phyloP scores from a whole-genome alignment of 2,888 invertebrate species.

The Caenorhabditis sp. region DNA sequence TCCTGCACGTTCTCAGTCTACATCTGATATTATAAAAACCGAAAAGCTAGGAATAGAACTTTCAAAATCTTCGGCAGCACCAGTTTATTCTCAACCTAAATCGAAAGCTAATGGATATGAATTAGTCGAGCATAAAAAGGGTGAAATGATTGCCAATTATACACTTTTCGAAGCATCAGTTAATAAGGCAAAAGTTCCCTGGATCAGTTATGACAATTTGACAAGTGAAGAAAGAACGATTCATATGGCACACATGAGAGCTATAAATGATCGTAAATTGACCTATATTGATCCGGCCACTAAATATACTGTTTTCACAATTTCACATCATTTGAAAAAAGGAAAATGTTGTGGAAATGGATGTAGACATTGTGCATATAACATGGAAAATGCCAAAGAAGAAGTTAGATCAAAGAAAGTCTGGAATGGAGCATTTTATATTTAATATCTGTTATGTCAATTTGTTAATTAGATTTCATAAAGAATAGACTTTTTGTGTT shows the following conservation, averaged over 20 bases:
- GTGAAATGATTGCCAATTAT: constrained; percentile 66
- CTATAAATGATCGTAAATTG: constrained; percentile 62
- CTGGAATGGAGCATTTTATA: constrained; percentile 69
- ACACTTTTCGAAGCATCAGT: constrained; percentile 67
- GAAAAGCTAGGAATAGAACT: constrained; percentile 27
- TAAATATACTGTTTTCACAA: constrained; percentile 54
- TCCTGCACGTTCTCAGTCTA: not conserved
- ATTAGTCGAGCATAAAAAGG: constrained; percentile 54
- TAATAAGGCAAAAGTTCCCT: constrained; percentile 51
- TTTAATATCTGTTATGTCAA: constrained; percentile 30
- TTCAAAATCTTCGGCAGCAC: constrained; percentile 45
- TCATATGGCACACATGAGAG: constrained; percentile 64
- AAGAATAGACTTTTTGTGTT: not conserved
- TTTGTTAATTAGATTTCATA: not conserved
- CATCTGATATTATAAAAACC: constrained; percentile 15
- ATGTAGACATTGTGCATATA: constrained; percentile 70
- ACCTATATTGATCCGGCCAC: constrained; percentile 62
- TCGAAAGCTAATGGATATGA: constrained; percentile 40
- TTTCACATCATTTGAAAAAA: constrained; percentile 58
- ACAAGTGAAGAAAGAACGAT: constrained; percentile 62
- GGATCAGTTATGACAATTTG: constrained; percentile 59
- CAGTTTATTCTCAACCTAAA: constrained; percentile 59
- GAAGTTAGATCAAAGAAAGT: constrained; percentile 46
- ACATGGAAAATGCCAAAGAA: constrained; percentile 57
- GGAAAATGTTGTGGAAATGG: constrained; percentile 69